Evolutionary conservation across 2,888 invertebrate genomes (phyloP).

Genomic region (Drosophila siamana): DNA sequence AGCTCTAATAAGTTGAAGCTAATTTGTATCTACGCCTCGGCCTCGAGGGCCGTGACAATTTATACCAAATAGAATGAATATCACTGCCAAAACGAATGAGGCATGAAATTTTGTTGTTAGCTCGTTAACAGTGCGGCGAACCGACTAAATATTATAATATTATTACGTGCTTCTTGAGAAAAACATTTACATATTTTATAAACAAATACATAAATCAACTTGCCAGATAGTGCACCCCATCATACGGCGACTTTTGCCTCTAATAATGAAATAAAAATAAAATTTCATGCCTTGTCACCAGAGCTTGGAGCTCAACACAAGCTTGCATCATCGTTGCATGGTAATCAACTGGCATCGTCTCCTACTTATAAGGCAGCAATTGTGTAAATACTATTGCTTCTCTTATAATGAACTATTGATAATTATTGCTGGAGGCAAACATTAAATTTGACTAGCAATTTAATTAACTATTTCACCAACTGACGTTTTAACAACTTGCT

Average conservation of each 20-base stretch:
- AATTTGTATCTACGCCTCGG: slow-evolving; percentile 57
- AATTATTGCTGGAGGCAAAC: slow-evolving; percentile 59
- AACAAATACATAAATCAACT: slow-evolving; percentile 51
- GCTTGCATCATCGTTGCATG: slow-evolving; percentile 33
- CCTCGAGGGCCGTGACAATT: slow-evolving; percentile 48
- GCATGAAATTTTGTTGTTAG: slow-evolving; percentile 53
- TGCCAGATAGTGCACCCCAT: slow-evolving; percentile 12
- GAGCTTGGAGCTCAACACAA: slow-evolving; percentile 52
- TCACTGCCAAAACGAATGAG: slow-evolving; percentile 33
- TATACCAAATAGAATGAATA: slow-evolving; percentile 29
- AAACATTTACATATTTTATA: slow-evolving; percentile 53
- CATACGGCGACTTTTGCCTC: neutral
- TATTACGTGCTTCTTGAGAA: slow-evolving; percentile 33
- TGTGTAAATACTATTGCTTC: slow-evolving; percentile 20
- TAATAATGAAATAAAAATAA: slow-evolving; percentile 49
- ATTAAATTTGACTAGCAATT: slow-evolving; percentile 61
- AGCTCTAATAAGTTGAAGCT: slow-evolving; percentile 44
- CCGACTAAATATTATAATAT: slow-evolving; percentile 18
- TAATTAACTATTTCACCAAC: slow-evolving; percentile 45
- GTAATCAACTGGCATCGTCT: slow-evolving; percentile 5
- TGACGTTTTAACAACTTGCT: neutral
- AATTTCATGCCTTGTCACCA: slow-evolving; percentile 63
- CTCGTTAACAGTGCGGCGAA: slow-evolving; percentile 55
- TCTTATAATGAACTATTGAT: slow-evolving; percentile 60
- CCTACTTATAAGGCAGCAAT: slow-evolving; percentile 21